Evolutionary conservation across 2,113 vertebrate genomes (phyloP), one percentile per base, ranked within the genome.

Genomic region (Nesogale talazaci): DNA sequence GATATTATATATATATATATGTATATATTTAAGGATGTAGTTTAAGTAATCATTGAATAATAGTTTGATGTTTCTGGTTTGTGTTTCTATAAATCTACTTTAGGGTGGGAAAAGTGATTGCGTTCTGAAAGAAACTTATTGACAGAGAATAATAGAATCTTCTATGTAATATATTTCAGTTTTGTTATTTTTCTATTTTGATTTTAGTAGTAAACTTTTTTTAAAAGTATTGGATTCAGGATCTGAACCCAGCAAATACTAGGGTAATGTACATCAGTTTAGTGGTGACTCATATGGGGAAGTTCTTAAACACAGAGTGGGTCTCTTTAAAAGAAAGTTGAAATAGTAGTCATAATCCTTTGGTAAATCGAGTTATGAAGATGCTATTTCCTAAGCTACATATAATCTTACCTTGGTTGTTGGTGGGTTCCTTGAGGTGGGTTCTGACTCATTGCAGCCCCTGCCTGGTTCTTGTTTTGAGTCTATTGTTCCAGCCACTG

Each of bases 241-340:
- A 70, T 81, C 34, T 86, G 38, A 88, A 74, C 69, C 93, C 25
- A 69, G 29, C 61, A 86, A 87, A 17, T 88, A 56, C 76, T 94
- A 86, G 76, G n/a, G 36, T 79, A 74, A 83, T 69, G 8, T 27
- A n/a, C 27, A 85, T 67, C 86, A 86, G 88, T 72, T 29, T 91
- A 56, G 14, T 52, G 27, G 34, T 83, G 2, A 80, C 52, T 83
- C 67, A 91, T 23, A 70, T 22, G 75, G n/a, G 34, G 34, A 36
- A 92, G 22, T 38, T 92, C 22, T 63, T 9, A 9, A 22, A 76
- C 29, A 46, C 42, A 40, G 14, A 16, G 86, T 11, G 38, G 23
- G 1, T 38, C 77, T 67, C 38, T 83, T 79, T 63, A 75, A 85
- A 78, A 90, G 34, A 57, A 42, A 67, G 86, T 80, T 83, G 14